A percentile compares a stretch with the other conserved stretches of the same genome.
These are phyloP conservation scores for Brevimyrus niger DNA, from an alignment of 2,113 vertebrate genomes.

Conservation along the genomic window DNA sequence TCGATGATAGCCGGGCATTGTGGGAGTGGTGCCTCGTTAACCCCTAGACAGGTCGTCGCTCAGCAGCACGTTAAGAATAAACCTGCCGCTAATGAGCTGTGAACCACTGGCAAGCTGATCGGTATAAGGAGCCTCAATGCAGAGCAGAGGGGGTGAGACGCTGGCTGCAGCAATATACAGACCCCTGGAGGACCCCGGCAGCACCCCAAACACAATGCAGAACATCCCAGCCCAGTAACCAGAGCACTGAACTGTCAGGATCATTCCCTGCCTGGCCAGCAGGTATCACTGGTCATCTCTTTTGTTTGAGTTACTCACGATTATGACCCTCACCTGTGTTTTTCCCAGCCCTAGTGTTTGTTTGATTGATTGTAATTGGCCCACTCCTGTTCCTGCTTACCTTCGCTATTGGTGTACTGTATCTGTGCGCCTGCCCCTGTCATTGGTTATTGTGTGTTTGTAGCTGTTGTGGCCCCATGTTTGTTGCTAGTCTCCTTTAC, in stretches of 20 bases:
- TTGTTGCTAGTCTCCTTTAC: background rate
- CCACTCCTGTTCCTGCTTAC: background rate
- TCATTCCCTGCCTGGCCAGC: background rate
- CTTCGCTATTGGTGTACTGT: background rate
- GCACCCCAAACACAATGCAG: background rate
- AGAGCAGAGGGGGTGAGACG: background rate
- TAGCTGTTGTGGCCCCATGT: background rate
- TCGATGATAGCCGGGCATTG: constrained; percentile 18
- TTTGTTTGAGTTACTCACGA: background rate
- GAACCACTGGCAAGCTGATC: background rate
- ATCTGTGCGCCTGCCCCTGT: background rate
- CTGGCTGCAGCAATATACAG: background rate
- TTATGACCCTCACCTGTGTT: background rate
- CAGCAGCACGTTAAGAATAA: background rate
- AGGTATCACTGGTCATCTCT: background rate
- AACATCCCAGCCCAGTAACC: background rate
- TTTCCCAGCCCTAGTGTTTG: background rate
- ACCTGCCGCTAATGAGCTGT: background rate
- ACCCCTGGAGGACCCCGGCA: background rate
- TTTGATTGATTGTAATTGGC: background rate
- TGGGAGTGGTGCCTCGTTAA: constrained; percentile 30
- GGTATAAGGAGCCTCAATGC: background rate
- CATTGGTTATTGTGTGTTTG: background rate
- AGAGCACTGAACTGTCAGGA: background rate
- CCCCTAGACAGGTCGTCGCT: constrained; percentile 11